phyloP scores from a whole-genome alignment of 1,140 invertebrate genomes.

The Bombus impatiens region DNA sequence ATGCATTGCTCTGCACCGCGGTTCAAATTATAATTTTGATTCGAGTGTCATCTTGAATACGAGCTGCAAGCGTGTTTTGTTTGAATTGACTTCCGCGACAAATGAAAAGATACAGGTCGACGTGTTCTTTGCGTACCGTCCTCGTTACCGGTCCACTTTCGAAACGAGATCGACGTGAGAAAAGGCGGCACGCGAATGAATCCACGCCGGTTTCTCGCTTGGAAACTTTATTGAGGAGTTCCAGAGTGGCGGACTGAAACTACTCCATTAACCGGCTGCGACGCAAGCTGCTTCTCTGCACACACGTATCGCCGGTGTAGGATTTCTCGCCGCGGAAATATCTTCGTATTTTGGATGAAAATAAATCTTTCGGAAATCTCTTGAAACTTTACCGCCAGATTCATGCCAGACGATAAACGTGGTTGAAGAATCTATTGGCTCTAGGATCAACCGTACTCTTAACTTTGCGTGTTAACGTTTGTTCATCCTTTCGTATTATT shows the following conservation, averaged over 20 bases:
- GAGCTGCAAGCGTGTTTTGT: background rate
- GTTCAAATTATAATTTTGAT: background rate
- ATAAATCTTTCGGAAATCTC: slow-evolving; percentile 30
- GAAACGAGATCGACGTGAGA: slow-evolving; percentile 52
- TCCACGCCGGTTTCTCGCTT: slow-evolving; percentile 4
- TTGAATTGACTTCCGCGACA: background rate
- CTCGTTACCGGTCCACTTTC: slow-evolving; percentile 50
- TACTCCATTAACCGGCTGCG: slow-evolving; percentile 39
- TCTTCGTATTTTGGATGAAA: slow-evolving; percentile 39
- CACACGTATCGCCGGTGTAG: background rate
- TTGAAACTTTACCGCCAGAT: slow-evolving; percentile 12
- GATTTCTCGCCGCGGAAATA: slow-evolving; percentile 8
- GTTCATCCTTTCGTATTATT: background rate
- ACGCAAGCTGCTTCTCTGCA: background rate
- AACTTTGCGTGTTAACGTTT: background rate
- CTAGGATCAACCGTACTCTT: background rate
- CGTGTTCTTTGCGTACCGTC: slow-evolving; percentile 40
- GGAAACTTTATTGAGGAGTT: slow-evolving; percentile 44
- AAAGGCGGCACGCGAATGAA: slow-evolving; percentile 27
- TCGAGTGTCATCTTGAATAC: background rate
- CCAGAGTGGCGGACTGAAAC: slow-evolving; percentile 22
- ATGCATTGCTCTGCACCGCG: background rate
- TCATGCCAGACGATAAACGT: slow-evolving; percentile 1
- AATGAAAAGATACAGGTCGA: slow-evolving; percentile 46
- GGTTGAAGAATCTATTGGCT: background rate